Percentiles rank a stretch among this genome's conserved stretches.
Evolutionary conservation across 2,888 invertebrate species (phyloP).

Genomic region (Pyrochroa serraticornis): DNA sequence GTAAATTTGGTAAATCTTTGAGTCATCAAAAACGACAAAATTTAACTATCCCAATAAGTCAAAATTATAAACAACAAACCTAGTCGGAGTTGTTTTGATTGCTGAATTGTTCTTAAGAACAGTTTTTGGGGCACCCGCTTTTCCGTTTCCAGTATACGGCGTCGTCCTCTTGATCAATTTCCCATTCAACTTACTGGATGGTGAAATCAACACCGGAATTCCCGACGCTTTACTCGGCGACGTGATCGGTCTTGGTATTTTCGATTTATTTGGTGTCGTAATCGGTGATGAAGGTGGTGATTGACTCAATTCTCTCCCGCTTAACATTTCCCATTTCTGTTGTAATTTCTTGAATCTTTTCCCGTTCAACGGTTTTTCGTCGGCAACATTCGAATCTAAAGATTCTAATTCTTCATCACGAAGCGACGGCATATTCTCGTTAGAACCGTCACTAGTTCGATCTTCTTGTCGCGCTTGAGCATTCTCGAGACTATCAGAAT

Average conservation of each 20-base stretch:
- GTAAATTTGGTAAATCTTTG: too few relatives aligned
- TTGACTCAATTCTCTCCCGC: slow-evolving; percentile 59
- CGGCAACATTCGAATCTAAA: slow-evolving; percentile 52
- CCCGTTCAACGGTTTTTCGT: slow-evolving; percentile 61
- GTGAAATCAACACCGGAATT: slow-evolving; percentile 62
- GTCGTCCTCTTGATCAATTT: slow-evolving; percentile 53
- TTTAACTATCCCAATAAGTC: too few relatives aligned
- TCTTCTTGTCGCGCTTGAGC: slow-evolving; percentile 27
- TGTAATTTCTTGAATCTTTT: slow-evolving; percentile 77
- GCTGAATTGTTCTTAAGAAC: too few relatives aligned
- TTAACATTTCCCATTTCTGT: slow-evolving; percentile 81
- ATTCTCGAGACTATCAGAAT: slow-evolving; percentile 76
- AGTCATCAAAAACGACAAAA: too few relatives aligned
- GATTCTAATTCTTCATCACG: slow-evolving; percentile 52
- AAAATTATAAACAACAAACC: too few relatives aligned
- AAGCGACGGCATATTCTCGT: slow-evolving; percentile 33
- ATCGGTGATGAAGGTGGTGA: slow-evolving; percentile 57
- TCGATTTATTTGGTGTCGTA: slow-evolving; percentile 62
- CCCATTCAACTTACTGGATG: slow-evolving; percentile 33
- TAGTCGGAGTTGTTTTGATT: too few relatives aligned
- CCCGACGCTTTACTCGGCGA: slow-evolving; percentile 69
- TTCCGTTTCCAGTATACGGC: slow-evolving; percentile 34
- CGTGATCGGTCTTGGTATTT: slow-evolving; percentile 76
- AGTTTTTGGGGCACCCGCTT: background rate
- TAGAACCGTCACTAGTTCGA: slow-evolving; percentile 32